Base-by-base conservation (phyloP, 2,888 invertebrate species). In the Chymomyza fuscimana region DNA sequence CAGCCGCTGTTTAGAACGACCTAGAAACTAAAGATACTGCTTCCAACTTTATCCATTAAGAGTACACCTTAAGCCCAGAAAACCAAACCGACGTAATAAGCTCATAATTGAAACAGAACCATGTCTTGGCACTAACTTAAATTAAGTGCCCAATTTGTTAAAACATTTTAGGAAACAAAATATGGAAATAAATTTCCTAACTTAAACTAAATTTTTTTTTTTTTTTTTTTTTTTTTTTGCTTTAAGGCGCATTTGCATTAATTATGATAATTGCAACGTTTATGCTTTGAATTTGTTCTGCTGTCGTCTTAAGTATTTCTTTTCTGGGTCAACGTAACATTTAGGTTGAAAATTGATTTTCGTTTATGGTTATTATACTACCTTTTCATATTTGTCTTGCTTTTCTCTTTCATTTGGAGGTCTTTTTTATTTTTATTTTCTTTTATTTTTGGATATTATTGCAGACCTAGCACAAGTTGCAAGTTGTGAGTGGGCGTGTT, bases 281-380 rank as follows among this genome's bases (percentile, higher is more conserved):
- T 71, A 78, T 86, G 85, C 80, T 62, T 69, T 22, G 75, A 78
- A 70, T 80, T 76, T 72, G 76, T 69, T 25, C 9, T 58, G 22
- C 22, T 15, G 58, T 29, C 25, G 22, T 58, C 58, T 46, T 46
- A 10, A 25, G 29, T 12, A 10, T 58, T 25, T 58, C 60, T 46
- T 86, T 83, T 85, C 74, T 83, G 82, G 83, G 83, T 85, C 87
- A 82, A 62, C 87, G 65, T 73, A 67, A 82, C 70, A 83, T 85
- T 87, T 87, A 80, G 87, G 83, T 87, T 83, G 77, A 78, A 83
- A 85, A 83, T 83, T 82, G 83, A 83, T 83, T 83, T 83, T 86
- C 85, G 85, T 86, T 84, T 84, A 86, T 84, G 80, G 74, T 73
- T 78, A 22, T 80, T 67, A 46, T 46, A 46, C 12, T 46, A 19